A percentile compares a stretch with the other conserved stretches of the same genome.
These are phyloP conservation scores for Muntiacus muntjak DNA, from an alignment of 2,113 vertebrate species.

Conservation along the genomic window DNA sequence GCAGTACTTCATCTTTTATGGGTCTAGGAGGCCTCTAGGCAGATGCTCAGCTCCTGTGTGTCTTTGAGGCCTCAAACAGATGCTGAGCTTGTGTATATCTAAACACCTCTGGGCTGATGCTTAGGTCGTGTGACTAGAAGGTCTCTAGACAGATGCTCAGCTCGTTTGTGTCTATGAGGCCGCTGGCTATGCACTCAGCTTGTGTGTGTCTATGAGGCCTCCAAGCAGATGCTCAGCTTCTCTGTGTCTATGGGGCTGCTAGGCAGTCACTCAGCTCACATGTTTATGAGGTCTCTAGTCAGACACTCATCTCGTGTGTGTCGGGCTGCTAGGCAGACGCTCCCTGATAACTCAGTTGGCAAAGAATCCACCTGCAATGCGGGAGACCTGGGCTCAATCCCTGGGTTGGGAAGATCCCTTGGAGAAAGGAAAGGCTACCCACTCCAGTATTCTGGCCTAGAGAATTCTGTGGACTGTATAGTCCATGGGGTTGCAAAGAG, in stretches of 20 bases:
- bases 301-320: neutral
- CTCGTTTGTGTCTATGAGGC: neutral
- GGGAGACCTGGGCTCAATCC: neutral
- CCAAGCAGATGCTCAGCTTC: neutral
- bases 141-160: neutral
- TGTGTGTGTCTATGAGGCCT: too few relatives aligned
- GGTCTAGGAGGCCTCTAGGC: neutral
- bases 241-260: neutral
- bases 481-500: neutral
- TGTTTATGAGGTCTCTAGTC: neutral
- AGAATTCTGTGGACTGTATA: neutral
- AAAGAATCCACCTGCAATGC: neutral
- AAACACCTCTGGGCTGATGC: neutral
- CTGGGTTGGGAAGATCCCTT: neutral
- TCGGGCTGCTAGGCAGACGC: neutral
- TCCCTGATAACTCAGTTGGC: neutral
- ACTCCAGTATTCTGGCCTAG: neutral
- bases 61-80: neutral
- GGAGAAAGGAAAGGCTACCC: neutral
- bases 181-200: neutral
- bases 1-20: neutral
- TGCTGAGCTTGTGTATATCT: neutral
- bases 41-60: neutral
- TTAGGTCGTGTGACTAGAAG: neutral
- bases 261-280: neutral